A percentile compares a stretch with the other conserved stretches of the same genome.
Conservation (phyloP, 2,797 vertebrate species). For the Liparis tanakae region DNA sequence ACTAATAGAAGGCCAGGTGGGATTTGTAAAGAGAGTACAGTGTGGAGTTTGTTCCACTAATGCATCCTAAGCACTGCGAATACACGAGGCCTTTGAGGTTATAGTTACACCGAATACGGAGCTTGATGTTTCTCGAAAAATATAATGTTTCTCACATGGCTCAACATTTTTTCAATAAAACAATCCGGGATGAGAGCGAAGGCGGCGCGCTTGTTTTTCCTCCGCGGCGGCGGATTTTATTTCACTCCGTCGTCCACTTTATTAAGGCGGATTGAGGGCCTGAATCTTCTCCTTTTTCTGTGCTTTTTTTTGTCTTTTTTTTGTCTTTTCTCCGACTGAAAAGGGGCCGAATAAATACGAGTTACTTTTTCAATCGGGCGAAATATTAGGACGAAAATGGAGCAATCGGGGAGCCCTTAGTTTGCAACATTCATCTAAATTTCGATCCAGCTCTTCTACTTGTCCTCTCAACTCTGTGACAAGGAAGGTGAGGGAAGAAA, state of each 20-base stretch:
- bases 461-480: conserved; percentile 60
- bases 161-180: conserved; percentile 81
- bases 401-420: conserved; percentile 54
- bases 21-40: conserved; percentile 86
- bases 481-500: conserved; percentile 65
- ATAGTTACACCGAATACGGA: conserved; percentile 79
- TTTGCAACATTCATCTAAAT: conserved; percentile 51
- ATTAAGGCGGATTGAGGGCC: conserved; percentile 13
- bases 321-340: conserved; percentile 46
- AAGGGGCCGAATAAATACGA: conserved; percentile 63
- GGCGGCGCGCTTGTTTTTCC: conserved; percentile 66
- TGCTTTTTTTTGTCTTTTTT: conserved; percentile 30
- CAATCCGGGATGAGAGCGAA: conserved; percentile 72
- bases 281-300: conserved; percentile 5
- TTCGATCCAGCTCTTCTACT: conserved; percentile 47
- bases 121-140: conserved; percentile 67
- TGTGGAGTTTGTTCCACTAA: conserved; percentile 85
- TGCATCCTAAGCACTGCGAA: conserved; percentile 82
- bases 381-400: conserved; percentile 20
- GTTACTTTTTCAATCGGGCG: conserved; percentile 46
- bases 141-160: conserved; percentile 82
- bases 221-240: conserved; percentile 47
- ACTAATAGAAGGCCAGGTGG: conserved; percentile 82
- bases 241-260: conserved; percentile 30
- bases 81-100: conserved; percentile 81